Conservation (phyloP, 2,888 invertebrate genomes). For the Nephrocerus scutellatus region DNA sequence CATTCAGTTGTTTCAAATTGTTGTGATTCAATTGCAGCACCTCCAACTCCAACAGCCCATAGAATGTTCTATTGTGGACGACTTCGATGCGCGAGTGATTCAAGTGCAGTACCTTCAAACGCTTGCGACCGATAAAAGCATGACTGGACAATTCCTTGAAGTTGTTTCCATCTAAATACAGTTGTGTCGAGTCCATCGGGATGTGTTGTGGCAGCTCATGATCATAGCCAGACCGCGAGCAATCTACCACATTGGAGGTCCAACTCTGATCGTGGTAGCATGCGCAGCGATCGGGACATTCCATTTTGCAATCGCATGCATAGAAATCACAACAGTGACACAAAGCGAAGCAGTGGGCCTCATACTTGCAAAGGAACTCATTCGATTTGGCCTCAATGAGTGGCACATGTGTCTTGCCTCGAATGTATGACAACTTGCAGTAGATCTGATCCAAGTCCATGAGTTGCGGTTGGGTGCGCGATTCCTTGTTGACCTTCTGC, state of each 20-base stretch:
- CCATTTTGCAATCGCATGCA: conserved; percentile 96
- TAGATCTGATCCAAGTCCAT: conserved; percentile 85
- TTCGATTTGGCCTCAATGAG: conserved; percentile 79
- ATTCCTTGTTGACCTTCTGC: conserved; percentile 78
- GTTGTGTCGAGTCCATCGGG: conserved; percentile 93
- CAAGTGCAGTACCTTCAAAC: conserved; percentile 76
- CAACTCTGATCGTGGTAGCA: conserved; percentile 93
- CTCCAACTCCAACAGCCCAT: conserved; percentile 72
- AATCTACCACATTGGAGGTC: conserved; percentile 89
- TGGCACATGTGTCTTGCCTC: conserved; percentile 76
- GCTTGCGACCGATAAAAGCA: conserved; percentile 89
- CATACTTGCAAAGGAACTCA: conserved; percentile 87
- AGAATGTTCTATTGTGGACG: conserved; percentile 85
- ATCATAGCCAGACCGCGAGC: conserved; percentile 72
- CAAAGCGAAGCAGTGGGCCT: conserved; percentile 85
- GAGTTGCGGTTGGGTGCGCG: conserved; percentile 75
- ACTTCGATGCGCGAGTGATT: conserved; percentile 82
- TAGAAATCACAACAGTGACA: conserved; percentile 96
- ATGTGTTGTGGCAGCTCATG: conserved; percentile 76
- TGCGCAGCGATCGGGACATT: conserved; percentile 85
- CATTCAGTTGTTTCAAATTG: conserved; percentile 68
- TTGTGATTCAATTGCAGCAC: conserved; percentile 84
- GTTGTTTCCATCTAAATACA: conserved; percentile 87
- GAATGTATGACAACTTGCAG: conserved; percentile 79
- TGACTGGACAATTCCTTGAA: conserved; percentile 82